Percentiles rank a stretch among this genome's conserved stretches.
phyloP scores from a whole-genome alignment of 2,113 vertebrate species.

The Orycteropus afer region DNA sequence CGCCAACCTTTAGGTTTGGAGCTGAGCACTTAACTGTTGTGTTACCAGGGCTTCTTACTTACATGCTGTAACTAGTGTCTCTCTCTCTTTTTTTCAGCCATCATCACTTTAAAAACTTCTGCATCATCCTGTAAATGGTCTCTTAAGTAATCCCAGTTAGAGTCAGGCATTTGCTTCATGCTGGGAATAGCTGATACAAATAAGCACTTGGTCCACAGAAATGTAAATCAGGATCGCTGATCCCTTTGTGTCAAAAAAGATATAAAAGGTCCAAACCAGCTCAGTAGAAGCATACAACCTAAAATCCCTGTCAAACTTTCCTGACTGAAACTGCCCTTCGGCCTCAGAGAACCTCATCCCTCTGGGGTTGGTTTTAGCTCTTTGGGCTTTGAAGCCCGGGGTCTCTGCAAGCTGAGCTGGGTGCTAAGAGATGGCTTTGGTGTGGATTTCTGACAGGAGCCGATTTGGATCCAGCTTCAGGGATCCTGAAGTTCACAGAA shows the following conservation, averaged over 20 bases:
- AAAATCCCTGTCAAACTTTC: not conserved
- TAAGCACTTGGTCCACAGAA: not conserved
- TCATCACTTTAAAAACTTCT: not conserved
- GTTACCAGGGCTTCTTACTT: not conserved
- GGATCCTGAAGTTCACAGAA: not conserved
- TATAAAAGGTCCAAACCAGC: not conserved
- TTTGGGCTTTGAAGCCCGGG: not conserved
- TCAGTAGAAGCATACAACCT: not conserved
- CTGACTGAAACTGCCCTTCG: not conserved
- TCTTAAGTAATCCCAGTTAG: not conserved
- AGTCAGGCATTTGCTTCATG: not conserved
- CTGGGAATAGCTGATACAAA: not conserved
- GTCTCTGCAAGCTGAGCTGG: not conserved
- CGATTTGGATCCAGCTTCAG: not conserved
- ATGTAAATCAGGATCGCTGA: not conserved
- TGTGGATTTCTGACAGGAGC: not conserved
- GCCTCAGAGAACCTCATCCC: not conserved
- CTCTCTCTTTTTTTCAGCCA: not conserved
- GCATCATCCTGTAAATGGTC: not conserved
- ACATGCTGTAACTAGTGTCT: not conserved
- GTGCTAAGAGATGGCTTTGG: not conserved
- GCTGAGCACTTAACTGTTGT: not conserved
- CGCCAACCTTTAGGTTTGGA: not conserved
- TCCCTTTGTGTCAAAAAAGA: not conserved
- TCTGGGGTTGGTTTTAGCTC: not conserved